Evolutionary conservation across 2,113 vertebrate species (phyloP).

Genomic region (Anolis sagrei): DNA sequence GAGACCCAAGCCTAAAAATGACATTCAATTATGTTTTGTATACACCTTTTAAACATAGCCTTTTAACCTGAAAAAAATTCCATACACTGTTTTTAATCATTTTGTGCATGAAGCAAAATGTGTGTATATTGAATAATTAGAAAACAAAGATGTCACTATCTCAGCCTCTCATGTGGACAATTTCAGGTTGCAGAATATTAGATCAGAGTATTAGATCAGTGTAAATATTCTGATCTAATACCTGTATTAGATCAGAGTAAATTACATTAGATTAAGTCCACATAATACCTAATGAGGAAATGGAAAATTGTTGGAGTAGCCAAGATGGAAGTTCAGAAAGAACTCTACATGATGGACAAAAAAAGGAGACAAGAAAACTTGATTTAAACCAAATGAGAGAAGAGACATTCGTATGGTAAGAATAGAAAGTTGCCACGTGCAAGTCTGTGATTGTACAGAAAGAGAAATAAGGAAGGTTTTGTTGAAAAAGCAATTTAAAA

Average conservation of each 20-base stretch:
- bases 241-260: neutral
- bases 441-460: neutral
- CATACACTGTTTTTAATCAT: too few relatives aligned
- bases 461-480: neutral
- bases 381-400: neutral
- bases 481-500: neutral
- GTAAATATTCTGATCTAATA: too few relatives aligned
- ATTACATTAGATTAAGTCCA: neutral
- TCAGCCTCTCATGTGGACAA: too few relatives aligned
- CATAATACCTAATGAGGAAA: neutral
- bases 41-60: too few relatives aligned
- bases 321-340: neutral
- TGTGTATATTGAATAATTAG: too few relatives aligned
- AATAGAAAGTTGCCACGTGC: neutral
- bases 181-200: too few relatives aligned
- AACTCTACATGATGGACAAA: neutral
- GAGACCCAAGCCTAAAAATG: too few relatives aligned
- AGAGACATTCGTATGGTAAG: neutral
- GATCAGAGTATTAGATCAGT: too few relatives aligned
- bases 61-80: too few relatives aligned
- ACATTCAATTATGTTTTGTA: too few relatives aligned
- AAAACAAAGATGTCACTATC: too few relatives aligned
- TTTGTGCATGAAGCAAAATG: too few relatives aligned
- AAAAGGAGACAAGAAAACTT: neutral
- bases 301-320: neutral